Percentiles rank a stretch among this genome's conserved stretches.
Evolutionary conservation across 2,888 invertebrate species (phyloP).

Genomic region (Sisyra terminalis): DNA sequence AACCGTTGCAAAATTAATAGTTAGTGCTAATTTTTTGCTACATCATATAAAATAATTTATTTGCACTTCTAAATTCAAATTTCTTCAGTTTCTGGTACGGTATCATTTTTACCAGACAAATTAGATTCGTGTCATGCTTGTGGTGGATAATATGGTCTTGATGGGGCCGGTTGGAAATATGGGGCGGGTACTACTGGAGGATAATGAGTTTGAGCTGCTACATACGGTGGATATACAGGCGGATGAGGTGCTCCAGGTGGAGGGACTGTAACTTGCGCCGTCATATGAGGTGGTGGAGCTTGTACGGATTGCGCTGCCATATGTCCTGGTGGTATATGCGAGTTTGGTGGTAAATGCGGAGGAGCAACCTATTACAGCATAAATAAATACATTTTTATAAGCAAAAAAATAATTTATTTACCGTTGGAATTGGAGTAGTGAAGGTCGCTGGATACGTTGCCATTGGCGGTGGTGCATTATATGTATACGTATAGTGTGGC

Average conservation of each 20-base stretch:
- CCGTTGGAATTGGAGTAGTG: conserved; percentile 10
- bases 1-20: too few relatives aligned
- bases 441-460: conserved; percentile 22
- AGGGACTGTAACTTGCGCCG: conserved; percentile 10
- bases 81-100: too few relatives aligned
- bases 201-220: conserved; percentile 24
- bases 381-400: neutral
- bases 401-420: neutral
- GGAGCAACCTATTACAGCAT: conserved; percentile 1
- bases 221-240: conserved; percentile 26
- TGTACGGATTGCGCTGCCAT: neutral
- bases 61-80: too few relatives aligned
- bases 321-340: conserved; percentile 2
- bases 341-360: conserved; percentile 1
- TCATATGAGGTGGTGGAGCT: conserved; percentile 5
- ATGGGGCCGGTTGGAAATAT: conserved; percentile 20
- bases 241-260: conserved; percentile 30
- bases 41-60: neutral
- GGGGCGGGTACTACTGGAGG: conserved; percentile 21
- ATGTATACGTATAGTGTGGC: conserved; percentile 15
- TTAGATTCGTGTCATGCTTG: conserved; percentile 20
- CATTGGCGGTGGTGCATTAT: conserved; percentile 19
- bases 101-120: neutral
- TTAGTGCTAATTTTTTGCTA: neutral
- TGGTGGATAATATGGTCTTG: conserved; percentile 29